phyloP scores from a whole-genome alignment of 1,140 invertebrate genomes.

The Eubasilissa regina region DNA sequence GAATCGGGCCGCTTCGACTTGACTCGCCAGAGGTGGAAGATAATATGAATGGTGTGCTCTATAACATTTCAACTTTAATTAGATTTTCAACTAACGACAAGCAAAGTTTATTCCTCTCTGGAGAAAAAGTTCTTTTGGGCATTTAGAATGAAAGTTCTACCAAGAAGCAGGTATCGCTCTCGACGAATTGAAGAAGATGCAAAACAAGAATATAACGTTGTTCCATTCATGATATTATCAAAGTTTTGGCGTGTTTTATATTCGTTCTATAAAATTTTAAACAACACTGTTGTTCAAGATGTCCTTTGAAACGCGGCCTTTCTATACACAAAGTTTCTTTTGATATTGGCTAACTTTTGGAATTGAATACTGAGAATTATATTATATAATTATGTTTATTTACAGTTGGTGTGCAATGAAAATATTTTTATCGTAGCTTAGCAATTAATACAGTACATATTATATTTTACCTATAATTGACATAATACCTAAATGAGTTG shows the following conservation, averaged over 20 bases:
- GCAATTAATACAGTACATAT: too few relatives aligned
- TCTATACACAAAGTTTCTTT: slow-evolving; percentile 18
- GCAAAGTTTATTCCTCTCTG: slow-evolving; percentile 43
- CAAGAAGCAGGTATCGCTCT: slow-evolving; percentile 40
- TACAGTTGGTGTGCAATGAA: too few relatives aligned
- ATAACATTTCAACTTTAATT: slow-evolving; percentile 53
- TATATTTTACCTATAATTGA: too few relatives aligned
- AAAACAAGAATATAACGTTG: slow-evolving; percentile 41
- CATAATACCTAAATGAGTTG: too few relatives aligned
- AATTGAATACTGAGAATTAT: too few relatives aligned
- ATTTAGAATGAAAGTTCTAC: slow-evolving; percentile 43
- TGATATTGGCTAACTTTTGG: background rate
- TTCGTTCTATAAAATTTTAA: slow-evolving; percentile 39
- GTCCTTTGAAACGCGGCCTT: slow-evolving; percentile 17
- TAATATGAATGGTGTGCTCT: slow-evolving; percentile 48
- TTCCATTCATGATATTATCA: slow-evolving; percentile 46
- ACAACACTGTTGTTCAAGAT: slow-evolving; percentile 37
- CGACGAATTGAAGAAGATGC: slow-evolving; percentile 39
- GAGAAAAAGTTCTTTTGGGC: slow-evolving; percentile 43
- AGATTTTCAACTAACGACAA: slow-evolving; percentile 55
- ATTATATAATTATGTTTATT: too few relatives aligned
- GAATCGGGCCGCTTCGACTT: slow-evolving; percentile 9
- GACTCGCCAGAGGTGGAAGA: slow-evolving; percentile 27
- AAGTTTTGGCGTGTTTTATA: slow-evolving; percentile 45
- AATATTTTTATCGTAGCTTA: too few relatives aligned